Evolutionary conservation across 2,888 invertebrate genomes (phyloP).

Genomic region (Nyleta sp.): DNA sequence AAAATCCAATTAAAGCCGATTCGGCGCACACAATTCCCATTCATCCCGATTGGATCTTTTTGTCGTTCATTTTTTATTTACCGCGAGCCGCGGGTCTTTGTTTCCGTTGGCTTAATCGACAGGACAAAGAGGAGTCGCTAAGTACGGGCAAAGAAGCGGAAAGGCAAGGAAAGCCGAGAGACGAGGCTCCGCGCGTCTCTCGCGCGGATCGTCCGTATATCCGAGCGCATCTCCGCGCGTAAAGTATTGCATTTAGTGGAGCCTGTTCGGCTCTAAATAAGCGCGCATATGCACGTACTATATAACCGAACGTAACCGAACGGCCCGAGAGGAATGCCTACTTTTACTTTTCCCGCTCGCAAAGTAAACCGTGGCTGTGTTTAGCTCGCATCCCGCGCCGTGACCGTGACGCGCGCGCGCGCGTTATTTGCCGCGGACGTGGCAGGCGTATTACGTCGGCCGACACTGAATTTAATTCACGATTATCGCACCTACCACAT

Average conservation of each 20-base stretch:
- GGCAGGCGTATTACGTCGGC: constrained; percentile 51
- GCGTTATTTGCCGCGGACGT: constrained; percentile 45
- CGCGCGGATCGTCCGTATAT: constrained; percentile 45
- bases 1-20: constrained; percentile 64
- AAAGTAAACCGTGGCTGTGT: constrained; percentile 59
- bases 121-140: constrained; percentile 62
- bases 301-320: constrained; percentile 54
- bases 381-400: constrained; percentile 44
- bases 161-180: constrained; percentile 57
- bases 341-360: constrained; percentile 73
- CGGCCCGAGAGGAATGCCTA: constrained; percentile 70
- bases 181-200: constrained; percentile 17
- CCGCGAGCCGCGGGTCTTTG: constrained; percentile 55
- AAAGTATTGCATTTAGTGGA: constrained; percentile 62
- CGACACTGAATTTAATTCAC: constrained; percentile 51
- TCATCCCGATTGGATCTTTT: constrained; percentile 57
- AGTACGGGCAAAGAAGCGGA: constrained; percentile 55
- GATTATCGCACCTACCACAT: constrained; percentile 57
- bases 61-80: constrained; percentile 41
- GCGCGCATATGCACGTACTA: constrained; percentile 57
- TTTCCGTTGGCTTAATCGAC: constrained; percentile 63
- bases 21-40: constrained; percentile 57
- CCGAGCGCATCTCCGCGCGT: constrained; percentile 62
- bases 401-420: constrained; percentile 65
- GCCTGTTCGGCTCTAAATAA: constrained; percentile 57